Evolutionary conservation across 2,888 invertebrate genomes (phyloP), one percentile per base, ranked within the genome.

Genomic region (Yponomeuta malinellus): DNA sequence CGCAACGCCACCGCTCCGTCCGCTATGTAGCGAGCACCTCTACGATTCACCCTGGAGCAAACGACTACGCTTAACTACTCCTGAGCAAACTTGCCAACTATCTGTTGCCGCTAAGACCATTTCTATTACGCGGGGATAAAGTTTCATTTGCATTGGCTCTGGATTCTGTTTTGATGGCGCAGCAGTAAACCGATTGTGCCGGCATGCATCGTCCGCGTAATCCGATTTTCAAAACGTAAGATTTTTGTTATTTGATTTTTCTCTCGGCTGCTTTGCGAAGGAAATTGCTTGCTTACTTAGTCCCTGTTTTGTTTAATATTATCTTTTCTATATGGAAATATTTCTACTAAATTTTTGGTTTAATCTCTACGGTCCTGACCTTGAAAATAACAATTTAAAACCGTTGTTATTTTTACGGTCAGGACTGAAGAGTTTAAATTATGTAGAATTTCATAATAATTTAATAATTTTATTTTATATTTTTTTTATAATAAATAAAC

Each of bases 191-290:
- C 52, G 64, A 64, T 64, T 67, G 31, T 29, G 65, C 65, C 33
- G 10, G 65, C 65, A 65, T 65, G 29, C 65, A 65, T 31, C 33
- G 65, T 33, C 33, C 65, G 65, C 33, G 52, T 65, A 65, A 65
- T 65, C 65, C 31, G 29, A 65, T 65, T 65, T 65, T 8, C 65
- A 65, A 65, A 33, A 65, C 65, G 65, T n/a, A 65, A 10, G 31
- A 65, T 65, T 65, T 65, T 33, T 31, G 65, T 65, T 29, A 23
- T 23, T 33, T 31, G 65, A 15, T 23, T 65, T 65, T 29, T 5
- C 23, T 65, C n/a, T 65, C 33, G 15, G 12, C 52, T 59, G 15
- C 52, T 59, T 15, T 59, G 15, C 15, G 52, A 59, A 59, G 52
- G 15, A 59, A 59, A 59, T 12, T 15, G 15, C 9, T 43, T 43